Conservation (phyloP, 1,140 invertebrate species). For the Arion vulgaris region DNA sequence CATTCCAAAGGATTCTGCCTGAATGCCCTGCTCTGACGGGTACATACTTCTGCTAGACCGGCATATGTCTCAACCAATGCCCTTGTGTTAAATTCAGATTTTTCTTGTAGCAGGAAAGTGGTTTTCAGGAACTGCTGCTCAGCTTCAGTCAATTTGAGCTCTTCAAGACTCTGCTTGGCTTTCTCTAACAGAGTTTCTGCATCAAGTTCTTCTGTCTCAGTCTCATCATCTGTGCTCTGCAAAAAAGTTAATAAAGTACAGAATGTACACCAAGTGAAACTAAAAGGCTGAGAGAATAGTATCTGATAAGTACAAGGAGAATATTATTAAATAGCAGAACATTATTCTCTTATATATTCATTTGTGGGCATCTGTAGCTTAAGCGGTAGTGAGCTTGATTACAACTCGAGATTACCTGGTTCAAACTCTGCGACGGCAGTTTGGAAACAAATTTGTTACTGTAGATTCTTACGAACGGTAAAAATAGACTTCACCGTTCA, state of each 20-base stretch:
- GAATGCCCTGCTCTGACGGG: slow-evolving; percentile 59
- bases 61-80: slow-evolving; percentile 55
- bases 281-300: too few species aligned
- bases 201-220: slow-evolving; percentile 25
- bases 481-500: too few species aligned
- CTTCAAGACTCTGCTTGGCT: slow-evolving; percentile 57
- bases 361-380: too few species aligned
- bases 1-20: slow-evolving; percentile 66
- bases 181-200: slow-evolving; percentile 43
- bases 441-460: too few species aligned
- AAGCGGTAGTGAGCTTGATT: too few species aligned
- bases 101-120: slow-evolving; percentile 59
- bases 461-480: too few species aligned
- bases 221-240: slow-evolving; percentile 19
- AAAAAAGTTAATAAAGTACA: neutral
- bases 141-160: slow-evolving; percentile 60
- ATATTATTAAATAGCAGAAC: too few species aligned
- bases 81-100: slow-evolving; percentile 55
- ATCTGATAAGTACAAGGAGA: too few species aligned
- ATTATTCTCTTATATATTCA: too few species aligned
- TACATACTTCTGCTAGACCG: slow-evolving; percentile 65
- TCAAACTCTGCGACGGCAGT: too few species aligned
- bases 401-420: too few species aligned
- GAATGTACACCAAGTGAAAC: too few species aligned
- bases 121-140: slow-evolving; percentile 59